phyloP scores from a whole-genome alignment of 1,140 invertebrate genomes.

The Pseudomyrmex pallidus region DNA sequence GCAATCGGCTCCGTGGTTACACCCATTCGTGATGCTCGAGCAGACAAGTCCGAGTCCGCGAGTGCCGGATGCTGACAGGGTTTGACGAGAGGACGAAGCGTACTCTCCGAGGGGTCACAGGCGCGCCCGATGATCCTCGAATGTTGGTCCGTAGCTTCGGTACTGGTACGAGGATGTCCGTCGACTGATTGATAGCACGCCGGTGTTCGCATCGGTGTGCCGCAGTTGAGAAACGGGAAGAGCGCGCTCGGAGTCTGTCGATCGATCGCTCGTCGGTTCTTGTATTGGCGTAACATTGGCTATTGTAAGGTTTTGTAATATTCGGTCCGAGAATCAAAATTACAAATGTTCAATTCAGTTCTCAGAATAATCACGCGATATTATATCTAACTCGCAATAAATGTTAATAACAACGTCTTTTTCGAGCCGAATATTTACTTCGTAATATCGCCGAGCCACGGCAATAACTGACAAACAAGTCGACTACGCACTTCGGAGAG shows the following conservation, averaged over 20 bases:
- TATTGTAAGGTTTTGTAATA: neutral
- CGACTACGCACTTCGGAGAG: too few species aligned
- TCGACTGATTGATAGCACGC: slow-evolving; percentile 45
- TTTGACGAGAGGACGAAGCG: slow-evolving; percentile 36
- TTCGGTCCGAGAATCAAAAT: too few species aligned
- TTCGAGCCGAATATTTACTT: too few species aligned
- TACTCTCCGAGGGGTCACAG: slow-evolving; percentile 24
- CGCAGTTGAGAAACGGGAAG: slow-evolving; percentile 24
- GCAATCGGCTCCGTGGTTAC: slow-evolving; percentile 41
- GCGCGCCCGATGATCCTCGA: slow-evolving; percentile 47
- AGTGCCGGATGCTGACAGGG: slow-evolving; percentile 21
- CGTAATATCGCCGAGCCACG: too few species aligned
- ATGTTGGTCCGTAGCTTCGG: slow-evolving; percentile 19
- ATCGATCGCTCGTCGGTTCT: slow-evolving; percentile 7
- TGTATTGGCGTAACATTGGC: neutral
- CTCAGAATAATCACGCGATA: too few species aligned
- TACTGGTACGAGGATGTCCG: slow-evolving; percentile 33
- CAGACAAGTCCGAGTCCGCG: slow-evolving; percentile 22
- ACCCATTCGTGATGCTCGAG: slow-evolving; percentile 54
- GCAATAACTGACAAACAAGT: too few species aligned
- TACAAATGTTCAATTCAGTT: too few species aligned
- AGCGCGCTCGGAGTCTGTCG: slow-evolving; percentile 26
- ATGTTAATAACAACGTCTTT: too few species aligned
- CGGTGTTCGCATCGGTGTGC: slow-evolving; percentile 23
- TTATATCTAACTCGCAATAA: too few species aligned